Percentiles rank a stretch among this genome's conserved stretches.
These are phyloP conservation scores for Drosophila mimetica DNA, from an alignment of 2,888 invertebrate genomes.

Conservation along the genomic window DNA sequence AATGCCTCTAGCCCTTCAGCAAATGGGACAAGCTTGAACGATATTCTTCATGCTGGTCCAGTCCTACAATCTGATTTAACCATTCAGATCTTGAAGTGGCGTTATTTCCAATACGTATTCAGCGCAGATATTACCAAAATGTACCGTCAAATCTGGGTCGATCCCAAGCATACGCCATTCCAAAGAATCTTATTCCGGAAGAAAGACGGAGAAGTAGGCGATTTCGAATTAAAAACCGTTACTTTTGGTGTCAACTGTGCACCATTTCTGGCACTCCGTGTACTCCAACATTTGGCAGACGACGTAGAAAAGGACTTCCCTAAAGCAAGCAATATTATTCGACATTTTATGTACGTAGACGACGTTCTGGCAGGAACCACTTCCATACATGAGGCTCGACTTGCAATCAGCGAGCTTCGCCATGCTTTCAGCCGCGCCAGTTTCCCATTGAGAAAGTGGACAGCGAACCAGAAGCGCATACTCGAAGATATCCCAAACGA, in stretches of 20 bases:
- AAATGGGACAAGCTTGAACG: background rate
- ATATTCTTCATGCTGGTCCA: background rate
- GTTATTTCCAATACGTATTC: background rate
- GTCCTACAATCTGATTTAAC: background rate
- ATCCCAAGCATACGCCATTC: background rate
- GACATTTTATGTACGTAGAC: background rate
- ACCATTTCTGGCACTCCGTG: background rate
- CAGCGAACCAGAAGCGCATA: background rate
- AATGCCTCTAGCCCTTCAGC: background rate
- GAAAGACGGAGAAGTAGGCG: background rate
- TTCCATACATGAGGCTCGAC: background rate
- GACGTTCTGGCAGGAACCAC: conserved; percentile 4
- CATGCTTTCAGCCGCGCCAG: background rate
- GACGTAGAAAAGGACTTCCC: conserved; percentile 1
- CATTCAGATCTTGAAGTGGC: background rate
- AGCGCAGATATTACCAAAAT: background rate
- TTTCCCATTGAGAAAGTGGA: background rate
- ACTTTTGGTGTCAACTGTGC: background rate
- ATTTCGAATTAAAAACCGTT: background rate
- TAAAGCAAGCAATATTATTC: background rate
- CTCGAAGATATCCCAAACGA: background rate
- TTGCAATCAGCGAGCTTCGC: background rate
- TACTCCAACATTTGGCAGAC: background rate
- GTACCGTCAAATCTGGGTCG: background rate
- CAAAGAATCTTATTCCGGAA: background rate